A percentile compares a stretch with the other conserved stretches of the same genome.
These are phyloP conservation scores for Philereme transversata DNA, from an alignment of 2,888 invertebrate genomes.

Conservation along the genomic window DNA sequence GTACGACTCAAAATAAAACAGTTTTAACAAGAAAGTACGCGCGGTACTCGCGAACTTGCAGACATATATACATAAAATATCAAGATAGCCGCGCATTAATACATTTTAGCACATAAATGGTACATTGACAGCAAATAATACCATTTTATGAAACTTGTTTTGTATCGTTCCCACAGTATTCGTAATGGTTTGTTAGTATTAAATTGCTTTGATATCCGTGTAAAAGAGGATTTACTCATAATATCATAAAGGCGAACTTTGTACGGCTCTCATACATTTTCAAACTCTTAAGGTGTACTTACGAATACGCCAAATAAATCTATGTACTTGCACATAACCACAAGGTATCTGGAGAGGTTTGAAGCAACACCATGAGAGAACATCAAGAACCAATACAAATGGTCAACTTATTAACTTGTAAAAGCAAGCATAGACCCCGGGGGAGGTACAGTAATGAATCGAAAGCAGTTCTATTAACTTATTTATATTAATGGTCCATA, in stretches of 20 bases:
- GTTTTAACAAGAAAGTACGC: slow-evolving; percentile 3
- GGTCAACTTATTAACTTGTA: slow-evolving; percentile 32
- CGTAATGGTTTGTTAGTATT: slow-evolving; percentile 47
- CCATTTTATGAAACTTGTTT: slow-evolving; percentile 45
- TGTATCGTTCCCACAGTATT: slow-evolving; percentile 48
- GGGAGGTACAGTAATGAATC: slow-evolving; percentile 33
- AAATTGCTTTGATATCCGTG: slow-evolving; percentile 49
- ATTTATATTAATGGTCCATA: slow-evolving; percentile 40
- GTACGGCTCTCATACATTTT: slow-evolving; percentile 26
- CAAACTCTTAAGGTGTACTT: background rate
- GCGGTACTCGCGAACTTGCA: slow-evolving; percentile 17
- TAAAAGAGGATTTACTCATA: slow-evolving; percentile 40
- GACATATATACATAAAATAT: slow-evolving; percentile 18
- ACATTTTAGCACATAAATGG: slow-evolving; percentile 40
- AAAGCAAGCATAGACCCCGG: slow-evolving; percentile 25
- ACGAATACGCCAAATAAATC: too few species aligned
- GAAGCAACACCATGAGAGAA: background rate
- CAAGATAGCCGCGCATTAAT: slow-evolving; percentile 31
- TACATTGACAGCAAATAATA: slow-evolving; percentile 41
- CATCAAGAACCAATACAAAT: slow-evolving; percentile 4
- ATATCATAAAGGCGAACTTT: slow-evolving; percentile 35
- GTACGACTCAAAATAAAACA: slow-evolving; percentile 6
- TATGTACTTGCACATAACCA: too few species aligned
- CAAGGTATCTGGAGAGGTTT: background rate
- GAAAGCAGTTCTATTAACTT: slow-evolving; percentile 36